These are phyloP conservation scores for Cephalotes varians DNA, from an alignment of 2,888 invertebrate genomes.

Conservation along the genomic window DNA sequence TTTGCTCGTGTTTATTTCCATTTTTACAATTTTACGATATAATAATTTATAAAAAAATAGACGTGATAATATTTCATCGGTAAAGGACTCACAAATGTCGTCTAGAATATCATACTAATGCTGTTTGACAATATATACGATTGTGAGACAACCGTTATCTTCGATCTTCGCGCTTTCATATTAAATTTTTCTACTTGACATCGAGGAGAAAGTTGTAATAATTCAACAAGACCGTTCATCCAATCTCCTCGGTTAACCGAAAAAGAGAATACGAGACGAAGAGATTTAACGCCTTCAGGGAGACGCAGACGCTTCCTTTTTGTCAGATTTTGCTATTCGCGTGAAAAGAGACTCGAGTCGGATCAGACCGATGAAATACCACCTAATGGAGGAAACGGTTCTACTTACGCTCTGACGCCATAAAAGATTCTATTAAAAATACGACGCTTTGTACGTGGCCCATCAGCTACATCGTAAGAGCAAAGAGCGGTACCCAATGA, in stretches of 20 bases:
- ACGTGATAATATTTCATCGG: background rate
- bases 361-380: slow-evolving; percentile 56
- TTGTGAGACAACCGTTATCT: background rate
- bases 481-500: background rate
- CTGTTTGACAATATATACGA: background rate
- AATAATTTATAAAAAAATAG: background rate
- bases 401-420: background rate
- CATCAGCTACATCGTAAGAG: slow-evolving; percentile 3
- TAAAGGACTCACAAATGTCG: background rate
- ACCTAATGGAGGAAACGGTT: background rate
- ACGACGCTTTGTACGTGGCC: slow-evolving; percentile 47
- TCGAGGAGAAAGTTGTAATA: slow-evolving; percentile 29
- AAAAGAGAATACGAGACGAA: slow-evolving; percentile 30
- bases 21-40: slow-evolving; percentile 3
- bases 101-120: background rate
- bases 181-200: slow-evolving; percentile 27
- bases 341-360: slow-evolving; percentile 28
- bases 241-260: slow-evolving; percentile 22
- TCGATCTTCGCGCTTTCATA: background rate
- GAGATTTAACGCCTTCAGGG: slow-evolving; percentile 53
- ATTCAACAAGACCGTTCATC: slow-evolving; percentile 42
- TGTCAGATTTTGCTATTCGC: slow-evolving; percentile 11
- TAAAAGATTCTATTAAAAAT: slow-evolving; percentile 68
- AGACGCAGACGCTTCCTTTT: slow-evolving; percentile 14
- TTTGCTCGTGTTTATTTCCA: background rate